Evolutionary conservation across 2,113 vertebrate genomes (phyloP).

Genomic region (Alligator mississippiensis): DNA sequence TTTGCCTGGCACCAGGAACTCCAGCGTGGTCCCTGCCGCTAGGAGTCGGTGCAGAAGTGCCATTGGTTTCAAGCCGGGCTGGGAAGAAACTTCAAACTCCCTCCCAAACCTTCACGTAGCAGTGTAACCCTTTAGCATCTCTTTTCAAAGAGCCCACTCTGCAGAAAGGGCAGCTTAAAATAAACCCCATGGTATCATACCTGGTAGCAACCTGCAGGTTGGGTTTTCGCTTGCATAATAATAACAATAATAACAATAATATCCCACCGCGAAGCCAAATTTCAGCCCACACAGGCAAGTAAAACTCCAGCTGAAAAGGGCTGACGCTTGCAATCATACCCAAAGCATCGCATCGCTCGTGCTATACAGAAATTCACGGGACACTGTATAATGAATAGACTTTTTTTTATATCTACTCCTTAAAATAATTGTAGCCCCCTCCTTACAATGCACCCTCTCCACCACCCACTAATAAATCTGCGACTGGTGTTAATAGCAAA

Average conservation of each 20-base stretch:
- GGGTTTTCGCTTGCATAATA: constrained; percentile 27
- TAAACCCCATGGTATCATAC: not conserved
- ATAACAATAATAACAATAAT: constrained; percentile 44
- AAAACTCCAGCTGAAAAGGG: not conserved
- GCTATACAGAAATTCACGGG: constrained; percentile 46
- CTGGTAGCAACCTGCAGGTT: constrained; percentile 1
- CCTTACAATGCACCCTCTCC: not conserved
- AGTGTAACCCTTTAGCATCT: not conserved
- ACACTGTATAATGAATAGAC: constrained; percentile 6
- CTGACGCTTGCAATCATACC: constrained; percentile 55
- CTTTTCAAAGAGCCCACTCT: not conserved
- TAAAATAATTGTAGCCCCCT: constrained; percentile 43
- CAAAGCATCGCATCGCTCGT: constrained; percentile 50
- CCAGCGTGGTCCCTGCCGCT: not conserved
- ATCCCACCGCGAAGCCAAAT: constrained; percentile 23
- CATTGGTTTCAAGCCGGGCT: constrained; percentile 20
- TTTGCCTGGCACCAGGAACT: constrained; percentile 7
- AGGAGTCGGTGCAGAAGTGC: not conserved
- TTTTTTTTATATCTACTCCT: constrained; percentile 57
- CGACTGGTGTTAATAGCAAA: constrained; percentile 61
- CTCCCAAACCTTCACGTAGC: constrained; percentile 17
- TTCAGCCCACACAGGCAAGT: constrained; percentile 37
- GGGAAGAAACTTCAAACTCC: constrained; percentile 9
- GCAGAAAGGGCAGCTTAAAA: constrained; percentile 20
- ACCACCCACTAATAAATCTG: not conserved